These are phyloP conservation scores for Sarcophaga peregrina DNA, from an alignment of 1,140 invertebrate genomes.

Conservation along the genomic window DNA sequence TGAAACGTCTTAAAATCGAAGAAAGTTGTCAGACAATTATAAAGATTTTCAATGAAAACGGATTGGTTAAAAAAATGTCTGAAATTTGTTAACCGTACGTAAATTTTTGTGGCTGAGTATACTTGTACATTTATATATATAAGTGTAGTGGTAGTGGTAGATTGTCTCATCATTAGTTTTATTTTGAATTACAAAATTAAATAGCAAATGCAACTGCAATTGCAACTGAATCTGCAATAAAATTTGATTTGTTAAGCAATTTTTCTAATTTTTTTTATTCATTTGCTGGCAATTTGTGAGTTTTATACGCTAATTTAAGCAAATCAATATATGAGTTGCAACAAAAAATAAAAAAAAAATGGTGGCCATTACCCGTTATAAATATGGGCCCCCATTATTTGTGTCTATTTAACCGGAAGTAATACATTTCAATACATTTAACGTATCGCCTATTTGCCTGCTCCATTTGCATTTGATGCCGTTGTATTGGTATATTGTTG, in stretches of 20 bases:
- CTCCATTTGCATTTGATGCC: not conserved
- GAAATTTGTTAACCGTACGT: no score
- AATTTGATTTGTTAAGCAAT: not conserved
- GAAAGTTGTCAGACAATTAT: no score
- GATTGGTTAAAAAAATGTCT: no score
- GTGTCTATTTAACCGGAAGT: conserved; percentile 10
- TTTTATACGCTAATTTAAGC: not conserved
- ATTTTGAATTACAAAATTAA: conserved; percentile 38
- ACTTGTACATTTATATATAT: no score
- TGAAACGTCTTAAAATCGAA: no score
- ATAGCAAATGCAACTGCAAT: not conserved
- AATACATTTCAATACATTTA: not conserved
- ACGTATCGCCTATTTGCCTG: not conserved
- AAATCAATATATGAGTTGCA: not conserved
- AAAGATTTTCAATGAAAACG: no score
- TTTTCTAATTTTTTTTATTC: not conserved
- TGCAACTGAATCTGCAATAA: conserved; percentile 3
- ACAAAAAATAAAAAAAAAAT: not conserved
- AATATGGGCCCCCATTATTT: not conserved
- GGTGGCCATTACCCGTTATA: not conserved
- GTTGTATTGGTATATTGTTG: not conserved
- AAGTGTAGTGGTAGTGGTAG: no score
- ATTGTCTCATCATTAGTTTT: not conserved
- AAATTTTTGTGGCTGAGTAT: no score
- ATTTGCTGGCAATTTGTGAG: no score